Evolutionary conservation across 2,797 vertebrate species (phyloP).

Genomic region (Chaenodraco wilsoni): DNA sequence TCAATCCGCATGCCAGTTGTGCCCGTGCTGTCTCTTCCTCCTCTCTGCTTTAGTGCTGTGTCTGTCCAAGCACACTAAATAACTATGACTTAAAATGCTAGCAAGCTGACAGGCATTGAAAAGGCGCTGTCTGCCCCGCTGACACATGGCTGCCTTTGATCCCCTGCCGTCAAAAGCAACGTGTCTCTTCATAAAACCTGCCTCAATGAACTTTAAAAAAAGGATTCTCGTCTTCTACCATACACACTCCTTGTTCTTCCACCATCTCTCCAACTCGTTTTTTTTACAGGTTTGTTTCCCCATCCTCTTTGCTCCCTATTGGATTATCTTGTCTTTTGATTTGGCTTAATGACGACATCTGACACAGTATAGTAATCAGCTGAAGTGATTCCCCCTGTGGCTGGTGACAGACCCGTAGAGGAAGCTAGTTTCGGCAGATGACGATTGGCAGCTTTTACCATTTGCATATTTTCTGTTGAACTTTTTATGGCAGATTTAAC

Average conservation of each 20-base stretch:
- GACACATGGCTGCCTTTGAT: constrained; percentile 66
- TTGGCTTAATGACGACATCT: constrained; percentile 71
- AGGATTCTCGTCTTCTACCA: constrained; percentile 39
- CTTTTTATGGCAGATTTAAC: constrained; percentile 37
- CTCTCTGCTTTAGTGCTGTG: constrained; percentile 42
- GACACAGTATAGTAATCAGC: constrained; percentile 70
- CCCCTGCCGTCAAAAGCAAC: constrained; percentile 49
- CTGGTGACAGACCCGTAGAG: constrained; percentile 50
- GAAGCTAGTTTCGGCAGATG: constrained; percentile 47
- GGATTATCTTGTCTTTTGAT: constrained; percentile 58
- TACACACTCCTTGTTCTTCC: constrained; percentile 22
- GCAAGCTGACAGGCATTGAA: constrained; percentile 73
- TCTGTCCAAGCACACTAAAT: constrained; percentile 70
- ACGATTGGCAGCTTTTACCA: constrained; percentile 54
- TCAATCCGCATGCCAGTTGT: constrained; percentile 58
- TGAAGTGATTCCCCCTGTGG: constrained; percentile 59
- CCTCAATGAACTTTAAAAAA: constrained; percentile 63
- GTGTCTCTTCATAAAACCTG: constrained; percentile 54
- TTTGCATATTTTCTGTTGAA: constrained; percentile 68
- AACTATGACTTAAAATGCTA: constrained; percentile 73
- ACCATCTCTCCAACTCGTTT: constrained; percentile 1
- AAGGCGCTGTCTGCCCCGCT: constrained; percentile 61
- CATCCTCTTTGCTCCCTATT: constrained; percentile 40
- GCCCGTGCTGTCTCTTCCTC: constrained; percentile 38
- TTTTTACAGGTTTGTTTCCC: background rate